Conservation (phyloP, 2,797 vertebrate genomes). For the Enteromius afrohamiltoni region DNA sequence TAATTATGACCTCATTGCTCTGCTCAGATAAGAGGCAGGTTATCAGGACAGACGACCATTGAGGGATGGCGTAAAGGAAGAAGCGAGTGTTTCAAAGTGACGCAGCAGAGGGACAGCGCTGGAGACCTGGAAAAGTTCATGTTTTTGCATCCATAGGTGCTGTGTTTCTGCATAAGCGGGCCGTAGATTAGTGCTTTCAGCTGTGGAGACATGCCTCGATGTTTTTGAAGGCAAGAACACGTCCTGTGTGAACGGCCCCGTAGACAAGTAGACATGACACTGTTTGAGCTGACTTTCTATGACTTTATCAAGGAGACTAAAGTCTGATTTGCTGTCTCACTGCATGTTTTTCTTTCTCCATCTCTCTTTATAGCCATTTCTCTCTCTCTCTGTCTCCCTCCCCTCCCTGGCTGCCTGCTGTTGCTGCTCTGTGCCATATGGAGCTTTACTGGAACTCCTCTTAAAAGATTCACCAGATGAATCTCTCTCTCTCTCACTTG, state of each 20-base stretch:
- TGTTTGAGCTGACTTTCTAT: constrained; percentile 11
- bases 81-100: not conserved
- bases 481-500: constrained; percentile 24
- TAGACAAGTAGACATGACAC: not conserved
- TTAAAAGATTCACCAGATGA: constrained; percentile 56
- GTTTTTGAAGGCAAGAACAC: not conserved
- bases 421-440: constrained; percentile 52
- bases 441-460: constrained; percentile 53
- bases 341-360: constrained; percentile 6
- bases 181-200: not conserved
- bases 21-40: constrained; percentile 17
- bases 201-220: not conserved
- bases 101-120: not conserved
- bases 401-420: constrained; percentile 47
- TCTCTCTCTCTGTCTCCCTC: constrained; percentile 31
- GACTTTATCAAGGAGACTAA: constrained; percentile 25
- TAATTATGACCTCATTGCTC: constrained; percentile 55
- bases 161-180: not conserved
- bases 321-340: constrained; percentile 26
- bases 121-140: not conserved
- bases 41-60: constrained; percentile 19
- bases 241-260: not conserved
- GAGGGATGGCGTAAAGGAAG: not conserved
- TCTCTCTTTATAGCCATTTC: constrained; percentile 1
- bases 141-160: not conserved